Base-by-base conservation (phyloP, 2,797 vertebrate genomes). In the Diceros bicornis region DNA sequence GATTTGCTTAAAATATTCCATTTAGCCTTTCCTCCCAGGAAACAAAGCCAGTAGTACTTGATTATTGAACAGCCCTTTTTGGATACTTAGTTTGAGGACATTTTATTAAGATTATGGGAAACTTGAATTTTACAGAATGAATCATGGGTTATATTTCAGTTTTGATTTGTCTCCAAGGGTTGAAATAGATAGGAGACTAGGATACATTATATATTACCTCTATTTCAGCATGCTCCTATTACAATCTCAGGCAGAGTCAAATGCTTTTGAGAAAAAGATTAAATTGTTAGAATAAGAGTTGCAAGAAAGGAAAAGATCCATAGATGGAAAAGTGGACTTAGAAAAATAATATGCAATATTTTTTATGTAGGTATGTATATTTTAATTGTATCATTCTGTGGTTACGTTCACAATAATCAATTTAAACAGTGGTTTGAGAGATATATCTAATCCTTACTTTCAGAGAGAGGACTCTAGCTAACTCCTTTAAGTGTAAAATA, bases 1-100 rank as follows among this genome's bases (percentile, higher is more conserved):
- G 93, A 98, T 98, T 97, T 94, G 75, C 96, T 97, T 97, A 92
- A 98, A 93, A 89, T 96, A 97, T 89, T 97, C 32, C 55, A 97
- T 98, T 97, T 94, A 97, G 96, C 32, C 96, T 94, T 97, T 95
- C 69, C 97, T 89, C 97, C 93, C 87, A 89, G 98, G 84, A 92
- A 97, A 97, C 93, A 95, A 98, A 98, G 96, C 95, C 85, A 97
- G 69, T 78, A 92, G 29, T 88, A 86, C 62, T 98, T 57, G 89
- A 95, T 96, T 66, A 97, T 55, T 68, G 34, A 98, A 97, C 37
- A 97, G 57, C 12, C 77, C 55, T 95, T 98, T 93, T 18, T 47
- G 12, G 87, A 89, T 66, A 69, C 95, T 75, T 94, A 23, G 94
- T 94, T 97, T 97, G 95, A 96, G n/a, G 20, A 97, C 66, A 17